Percentiles rank a stretch among this genome's conserved stretches.
Conservation (phyloP, 2,888 invertebrate species). For the Lamproptera curius region DNA sequence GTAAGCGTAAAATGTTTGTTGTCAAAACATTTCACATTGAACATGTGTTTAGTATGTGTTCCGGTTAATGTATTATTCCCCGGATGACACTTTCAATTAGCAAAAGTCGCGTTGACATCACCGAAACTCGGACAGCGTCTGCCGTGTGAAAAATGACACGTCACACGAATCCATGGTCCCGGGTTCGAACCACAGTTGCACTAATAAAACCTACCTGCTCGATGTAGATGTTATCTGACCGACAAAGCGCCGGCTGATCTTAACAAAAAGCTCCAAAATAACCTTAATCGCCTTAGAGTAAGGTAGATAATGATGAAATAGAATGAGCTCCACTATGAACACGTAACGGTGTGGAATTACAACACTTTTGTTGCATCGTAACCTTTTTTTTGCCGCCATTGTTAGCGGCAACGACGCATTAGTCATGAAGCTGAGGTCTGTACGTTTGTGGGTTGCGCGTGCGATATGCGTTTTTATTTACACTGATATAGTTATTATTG, state of each 20-base stretch:
- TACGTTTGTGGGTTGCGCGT: constrained; percentile 20
- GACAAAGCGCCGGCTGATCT: constrained; percentile 65
- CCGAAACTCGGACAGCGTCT: no score
- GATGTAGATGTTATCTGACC: constrained; percentile 69
- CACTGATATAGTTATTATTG: constrained; percentile 1
- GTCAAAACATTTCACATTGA: no score
- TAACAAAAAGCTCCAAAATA: not conserved
- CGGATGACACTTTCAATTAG: no score
- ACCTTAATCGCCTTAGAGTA: not conserved
- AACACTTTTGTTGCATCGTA: constrained; percentile 70
- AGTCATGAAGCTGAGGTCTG: constrained; percentile 44
- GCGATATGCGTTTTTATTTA: constrained; percentile 1
- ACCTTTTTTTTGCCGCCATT: constrained; percentile 58
- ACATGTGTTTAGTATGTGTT: no score
- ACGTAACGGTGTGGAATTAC: constrained; percentile 71
- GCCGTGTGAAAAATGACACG: constrained; percentile 19
- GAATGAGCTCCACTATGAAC: constrained; percentile 41
- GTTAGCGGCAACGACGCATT: constrained; percentile 54
- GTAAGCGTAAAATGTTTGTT: no score
- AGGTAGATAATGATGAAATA: not conserved
- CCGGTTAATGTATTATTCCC: no score
- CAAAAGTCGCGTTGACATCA: no score
- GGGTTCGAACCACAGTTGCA: constrained; percentile 36
- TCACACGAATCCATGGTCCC: constrained; percentile 29
- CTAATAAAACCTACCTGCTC: constrained; percentile 71